Percentiles rank a stretch among this genome's conserved stretches.
Evolutionary conservation across 2,113 vertebrate species (phyloP).

Genomic region (Neolamprologus fasciatus): DNA sequence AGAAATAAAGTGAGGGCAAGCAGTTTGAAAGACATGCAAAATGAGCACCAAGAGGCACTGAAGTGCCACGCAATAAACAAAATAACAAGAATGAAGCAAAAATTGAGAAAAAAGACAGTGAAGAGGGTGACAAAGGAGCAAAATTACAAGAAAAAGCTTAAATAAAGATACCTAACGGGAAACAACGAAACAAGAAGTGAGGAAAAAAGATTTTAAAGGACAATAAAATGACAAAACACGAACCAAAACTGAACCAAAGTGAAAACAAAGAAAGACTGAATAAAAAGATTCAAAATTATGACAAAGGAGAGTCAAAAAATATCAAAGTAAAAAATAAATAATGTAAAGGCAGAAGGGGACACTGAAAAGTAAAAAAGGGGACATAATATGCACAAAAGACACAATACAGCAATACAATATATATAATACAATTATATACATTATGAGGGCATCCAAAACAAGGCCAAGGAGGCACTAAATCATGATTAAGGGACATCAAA

Average conservation of each 20-base stretch:
- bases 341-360: not conserved
- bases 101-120: not conserved
- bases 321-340: not conserved
- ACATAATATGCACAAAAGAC: not conserved
- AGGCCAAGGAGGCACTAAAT: not conserved
- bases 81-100: not conserved
- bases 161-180: not conserved
- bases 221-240: not conserved
- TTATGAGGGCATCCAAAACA: not conserved
- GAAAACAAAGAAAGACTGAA: not conserved
- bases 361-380: not conserved
- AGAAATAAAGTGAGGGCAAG: not conserved
- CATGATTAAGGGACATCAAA: not conserved
- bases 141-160: not conserved
- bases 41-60: not conserved
- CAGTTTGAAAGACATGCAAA: not conserved
- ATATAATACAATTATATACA: not conserved
- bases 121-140: not conserved
- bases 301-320: not conserved
- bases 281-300: not conserved
- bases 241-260: not conserved
- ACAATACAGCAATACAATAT: not conserved
- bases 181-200: not conserved
- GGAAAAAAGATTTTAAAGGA: not conserved
- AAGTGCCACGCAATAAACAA: not conserved